phyloP scores from a whole-genome alignment of 2,888 invertebrate genomes.

The Camptogramma bilineatum region DNA sequence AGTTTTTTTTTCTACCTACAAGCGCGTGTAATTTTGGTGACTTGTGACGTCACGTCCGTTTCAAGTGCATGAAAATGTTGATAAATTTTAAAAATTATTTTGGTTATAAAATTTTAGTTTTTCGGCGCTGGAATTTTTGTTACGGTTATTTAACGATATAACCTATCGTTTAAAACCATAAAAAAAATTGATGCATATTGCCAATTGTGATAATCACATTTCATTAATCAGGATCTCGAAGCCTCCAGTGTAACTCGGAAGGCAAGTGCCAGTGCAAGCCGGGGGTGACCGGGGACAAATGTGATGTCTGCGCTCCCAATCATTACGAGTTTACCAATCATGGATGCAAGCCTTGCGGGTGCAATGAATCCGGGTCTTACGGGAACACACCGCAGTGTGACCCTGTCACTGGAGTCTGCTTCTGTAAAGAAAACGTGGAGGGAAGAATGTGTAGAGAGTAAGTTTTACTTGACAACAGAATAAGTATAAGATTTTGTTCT shows the following conservation, averaged over 20 bases:
- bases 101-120: no score
- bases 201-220: neutral
- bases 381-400: slow-evolving; percentile 94
- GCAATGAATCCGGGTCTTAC: slow-evolving; percentile 93
- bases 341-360: slow-evolving; percentile 97
- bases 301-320: slow-evolving; percentile 93
- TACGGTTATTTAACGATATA: no score
- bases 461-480: slow-evolving; percentile 53
- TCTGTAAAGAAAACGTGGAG: slow-evolving; percentile 97
- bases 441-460: slow-evolving; percentile 96
- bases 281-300: slow-evolving; percentile 97
- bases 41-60: no score
- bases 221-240: slow-evolving; percentile 89
- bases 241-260: slow-evolving; percentile 94
- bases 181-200: no score
- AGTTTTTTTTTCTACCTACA: no score
- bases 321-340: slow-evolving; percentile 94
- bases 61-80: no score
- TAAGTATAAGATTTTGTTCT: neutral
- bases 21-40: no score
- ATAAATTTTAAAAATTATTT: no score
- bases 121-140: no score
- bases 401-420: slow-evolving; percentile 91
- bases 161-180: no score
- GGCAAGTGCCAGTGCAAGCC: slow-evolving; percentile 98